Evolutionary conservation across 53 echinoderm and acorn worm species (phyloP), one percentile per base, ranked within the genome.

Genomic region (Pentamera pediparva): DNA sequence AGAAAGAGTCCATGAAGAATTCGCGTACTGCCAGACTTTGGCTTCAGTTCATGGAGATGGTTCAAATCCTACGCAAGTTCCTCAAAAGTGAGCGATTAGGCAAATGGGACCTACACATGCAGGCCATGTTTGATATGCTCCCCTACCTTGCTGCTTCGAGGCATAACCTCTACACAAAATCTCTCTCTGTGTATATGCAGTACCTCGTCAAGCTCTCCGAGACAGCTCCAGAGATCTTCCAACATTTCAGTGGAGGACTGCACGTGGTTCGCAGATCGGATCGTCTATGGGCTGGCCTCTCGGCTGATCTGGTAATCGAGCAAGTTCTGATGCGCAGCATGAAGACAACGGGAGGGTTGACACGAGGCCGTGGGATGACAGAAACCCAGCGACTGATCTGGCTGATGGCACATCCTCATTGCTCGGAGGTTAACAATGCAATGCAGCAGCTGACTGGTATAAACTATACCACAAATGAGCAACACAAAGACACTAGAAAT

Each of bases 391-490:
- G 79, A 28, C 59, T 79, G 12, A 56, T 41, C 5, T 87, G 83
- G 83, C 15, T 79, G 34, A 21, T 79, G 70, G 59, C 55, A 56
- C 71, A 81, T 72, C 85, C 81, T 59, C 77, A 74, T 37, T 85
- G 89, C 62, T 77, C 89, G 20, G 85, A 85, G 32, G 64, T 83
- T 17, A 90, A 80, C 43, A 34, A 61, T 33, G 79, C 77, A 15
- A 83, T 86, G 86, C 91, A 90, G 34, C 63, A 86, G 37, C 59
- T 86, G 21, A 69, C 76, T 18, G 65, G 52, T 12, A 69, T 90
- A 12, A 72, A 59, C 25, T 82, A 78, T 39, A 49, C 28, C 59
- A 75, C 81, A 33, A 80, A 74, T 63, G 83, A 86, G 21, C 83
- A 90, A 56, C 77, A 86, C 53, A 86, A 70, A 60, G 81, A 69